Evolutionary conservation across 1,140 invertebrate species (phyloP).

Genomic region (Streblospio benedicti): DNA sequence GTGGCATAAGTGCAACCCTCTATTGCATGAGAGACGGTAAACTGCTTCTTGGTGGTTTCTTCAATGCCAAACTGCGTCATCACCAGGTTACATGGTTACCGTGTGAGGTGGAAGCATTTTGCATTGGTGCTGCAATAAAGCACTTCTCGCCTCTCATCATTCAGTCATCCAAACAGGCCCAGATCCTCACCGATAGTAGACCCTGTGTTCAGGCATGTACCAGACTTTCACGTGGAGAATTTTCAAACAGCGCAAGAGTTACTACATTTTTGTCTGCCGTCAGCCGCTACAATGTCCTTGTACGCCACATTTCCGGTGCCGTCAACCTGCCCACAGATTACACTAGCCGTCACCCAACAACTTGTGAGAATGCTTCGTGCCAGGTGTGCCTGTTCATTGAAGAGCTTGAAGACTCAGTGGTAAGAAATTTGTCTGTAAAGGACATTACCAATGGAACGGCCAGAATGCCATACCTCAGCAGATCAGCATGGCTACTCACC

Average conservation of each 20-base stretch:
- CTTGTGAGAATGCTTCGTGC: slow-evolving; percentile 21
- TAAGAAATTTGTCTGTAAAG: neutral
- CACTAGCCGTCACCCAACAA: slow-evolving; percentile 15
- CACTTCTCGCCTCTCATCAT: slow-evolving; percentile 21
- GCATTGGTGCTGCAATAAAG: slow-evolving; percentile 20
- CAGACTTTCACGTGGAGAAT: slow-evolving; percentile 23
- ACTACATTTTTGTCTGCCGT: slow-evolving; percentile 18
- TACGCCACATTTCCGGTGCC: slow-evolving; percentile 17
- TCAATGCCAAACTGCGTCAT: slow-evolving; percentile 17
- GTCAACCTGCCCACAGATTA: slow-evolving; percentile 20
- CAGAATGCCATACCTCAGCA: slow-evolving; percentile 16
- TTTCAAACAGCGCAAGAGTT: slow-evolving; percentile 20
- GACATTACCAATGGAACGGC: too few species aligned
- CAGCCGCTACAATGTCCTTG: slow-evolving; percentile 16
- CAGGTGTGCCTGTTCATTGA: neutral
- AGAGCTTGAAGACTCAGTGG: neutral
- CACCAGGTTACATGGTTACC: slow-evolving; percentile 21
- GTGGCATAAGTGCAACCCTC: slow-evolving; percentile 18
- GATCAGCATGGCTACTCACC: slow-evolving; percentile 15
- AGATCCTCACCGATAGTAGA: slow-evolving; percentile 22
- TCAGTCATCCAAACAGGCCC: slow-evolving; percentile 12
- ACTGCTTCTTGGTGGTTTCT: slow-evolving; percentile 15
- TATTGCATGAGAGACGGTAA: slow-evolving; percentile 14
- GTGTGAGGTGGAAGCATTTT: slow-evolving; percentile 23
- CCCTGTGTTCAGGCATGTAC: slow-evolving; percentile 24